Evolutionary conservation across 37 sponge, comb jelly and placozoan species (phyloP), one percentile per base, ranked within the genome.

Genomic region (Eunapius fragilis): DNA sequence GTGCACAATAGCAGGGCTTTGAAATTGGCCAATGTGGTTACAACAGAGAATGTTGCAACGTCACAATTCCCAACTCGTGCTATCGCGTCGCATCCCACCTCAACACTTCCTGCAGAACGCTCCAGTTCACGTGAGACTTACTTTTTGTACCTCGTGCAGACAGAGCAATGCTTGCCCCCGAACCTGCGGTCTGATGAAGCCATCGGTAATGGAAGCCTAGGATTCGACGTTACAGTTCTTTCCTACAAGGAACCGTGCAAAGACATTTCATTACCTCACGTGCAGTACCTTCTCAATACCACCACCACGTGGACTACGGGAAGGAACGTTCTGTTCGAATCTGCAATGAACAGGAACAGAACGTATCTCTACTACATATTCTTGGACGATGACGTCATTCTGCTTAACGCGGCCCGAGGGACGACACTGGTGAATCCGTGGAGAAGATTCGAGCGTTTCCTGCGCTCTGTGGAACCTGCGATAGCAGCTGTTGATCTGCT

Each of bases 291-390:
- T 72, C 25, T 33, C 0, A 11, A 72, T 1, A 9, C 26, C 26
- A 22, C 13, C 22, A 72, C 30, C 74, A 72, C 74, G 0, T 72
- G 74, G 74, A 14, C 74, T 13, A 33, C 74, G 14, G 74, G 74
- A 32, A 72, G 74, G 25, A 72, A 72, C 22, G 0, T 33, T 12
- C 31, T 72, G 1, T 24, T 33, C 0, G 74, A 72, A 32, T 2
- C 74, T 31, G 30, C 74, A 32, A 25, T 33, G 25, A 36, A 14
- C 11, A 77, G 45, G 1, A 26, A 36, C 22, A 36, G 37, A 13
- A 3, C 30, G 0, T 72, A 72, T 11, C 74, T 72, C 30, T 72
- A 72, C 74, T 72, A 72, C 28, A 72, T 72, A 33, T 72, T 72
- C 74, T 13, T 72, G 12, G 74, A 72, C 31, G 74, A 72, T 22